A percentile compares a stretch with the other conserved stretches of the same genome.
Conservation (phyloP, 1,140 invertebrate species). For the Vanessa tameamea region DNA sequence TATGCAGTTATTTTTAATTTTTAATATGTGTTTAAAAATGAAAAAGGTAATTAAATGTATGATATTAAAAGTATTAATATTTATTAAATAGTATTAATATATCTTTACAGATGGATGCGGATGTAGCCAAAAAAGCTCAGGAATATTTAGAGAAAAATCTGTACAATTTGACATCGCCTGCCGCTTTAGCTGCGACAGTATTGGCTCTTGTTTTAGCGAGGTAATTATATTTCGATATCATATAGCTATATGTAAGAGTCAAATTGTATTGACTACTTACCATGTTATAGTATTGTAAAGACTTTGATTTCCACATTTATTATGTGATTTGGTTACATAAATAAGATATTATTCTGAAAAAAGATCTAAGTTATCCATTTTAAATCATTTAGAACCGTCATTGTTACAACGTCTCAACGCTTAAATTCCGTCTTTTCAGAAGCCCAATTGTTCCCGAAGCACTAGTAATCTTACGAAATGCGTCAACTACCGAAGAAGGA, state of each 20-base stretch:
- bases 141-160: slow-evolving; percentile 82
- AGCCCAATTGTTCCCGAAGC: slow-evolving; percentile 81
- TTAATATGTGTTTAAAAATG: no score
- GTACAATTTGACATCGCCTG: slow-evolving; percentile 79
- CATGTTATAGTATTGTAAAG: no score
- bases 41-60: no score
- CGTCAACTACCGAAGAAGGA: slow-evolving; percentile 84
- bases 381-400: not conserved
- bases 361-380: no score
- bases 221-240: slow-evolving; percentile 45
- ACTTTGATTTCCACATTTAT: not conserved
- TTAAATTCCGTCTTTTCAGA: slow-evolving; percentile 49
- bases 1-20: no score
- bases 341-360: no score
- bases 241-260: not conserved
- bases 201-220: slow-evolving; percentile 81
- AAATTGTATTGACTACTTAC: not conserved
- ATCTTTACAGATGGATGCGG: slow-evolving; percentile 74
- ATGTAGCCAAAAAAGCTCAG: slow-evolving; percentile 77
- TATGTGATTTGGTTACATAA: no score
- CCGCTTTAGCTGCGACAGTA: slow-evolving; percentile 81
- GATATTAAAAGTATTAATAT: no score
- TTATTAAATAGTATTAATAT: no score
- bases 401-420: not conserved
- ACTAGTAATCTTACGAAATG: slow-evolving; percentile 80